Evolutionary conservation across 2,888 invertebrate species (phyloP).

Genomic region (Stenodera caucasica): DNA sequence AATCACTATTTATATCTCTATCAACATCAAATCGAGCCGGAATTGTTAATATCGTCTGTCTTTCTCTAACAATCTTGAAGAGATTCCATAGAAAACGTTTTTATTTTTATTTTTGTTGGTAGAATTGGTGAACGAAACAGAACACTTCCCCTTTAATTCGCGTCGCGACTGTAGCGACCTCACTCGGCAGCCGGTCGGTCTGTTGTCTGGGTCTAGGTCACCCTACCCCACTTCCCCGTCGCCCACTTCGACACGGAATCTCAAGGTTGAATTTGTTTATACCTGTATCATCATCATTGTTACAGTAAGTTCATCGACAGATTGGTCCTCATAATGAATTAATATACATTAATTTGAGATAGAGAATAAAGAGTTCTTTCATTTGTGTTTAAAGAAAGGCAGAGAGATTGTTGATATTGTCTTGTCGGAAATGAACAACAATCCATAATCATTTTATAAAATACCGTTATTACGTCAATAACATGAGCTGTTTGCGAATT

Average conservation of each 20-base stretch:
- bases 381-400: too few relatives aligned
- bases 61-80: too few relatives aligned
- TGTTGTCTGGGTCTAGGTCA: conserved; percentile 53
- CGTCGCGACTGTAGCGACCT: conserved; percentile 48
- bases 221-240: conserved; percentile 47
- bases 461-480: conserved; percentile 1
- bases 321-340: too few relatives aligned
- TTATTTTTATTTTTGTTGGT: conserved; percentile 12
- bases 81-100: too few relatives aligned
- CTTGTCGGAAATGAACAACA: background rate
- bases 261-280: conserved; percentile 55
- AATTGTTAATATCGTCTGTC: too few relatives aligned
- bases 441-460: background rate
- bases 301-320: background rate
- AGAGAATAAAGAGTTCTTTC: background rate
- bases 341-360: too few relatives aligned
- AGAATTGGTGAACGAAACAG: conserved; percentile 17
- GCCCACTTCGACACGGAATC: conserved; percentile 47
- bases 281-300: conserved; percentile 32
- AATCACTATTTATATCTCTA: too few relatives aligned
- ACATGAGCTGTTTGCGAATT: background rate
- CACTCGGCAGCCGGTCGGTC: conserved; percentile 43
- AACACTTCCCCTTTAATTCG: conserved; percentile 52
- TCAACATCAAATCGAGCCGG: too few relatives aligned
- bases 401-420: background rate